Percentiles rank a stretch among this genome's conserved stretches.
Conservation (phyloP, 2,888 invertebrate genomes). For the Xiphydria camelus region DNA sequence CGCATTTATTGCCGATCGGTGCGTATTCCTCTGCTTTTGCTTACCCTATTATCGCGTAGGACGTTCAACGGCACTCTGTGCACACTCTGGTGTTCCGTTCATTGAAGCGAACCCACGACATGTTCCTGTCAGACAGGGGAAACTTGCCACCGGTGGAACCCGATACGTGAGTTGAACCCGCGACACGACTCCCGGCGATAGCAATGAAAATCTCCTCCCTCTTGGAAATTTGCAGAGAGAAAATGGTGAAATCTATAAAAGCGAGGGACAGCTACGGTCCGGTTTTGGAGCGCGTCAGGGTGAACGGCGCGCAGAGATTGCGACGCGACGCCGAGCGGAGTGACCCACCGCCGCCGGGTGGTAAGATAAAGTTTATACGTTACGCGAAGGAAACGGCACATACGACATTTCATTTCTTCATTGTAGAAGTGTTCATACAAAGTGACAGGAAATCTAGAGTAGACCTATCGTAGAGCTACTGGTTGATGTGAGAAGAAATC, state of each 20-base stretch:
- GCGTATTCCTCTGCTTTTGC: neutral
- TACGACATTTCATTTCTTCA: neutral
- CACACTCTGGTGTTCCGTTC: conserved; percentile 97
- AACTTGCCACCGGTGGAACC: conserved; percentile 82
- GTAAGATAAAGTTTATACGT: conserved; percentile 27
- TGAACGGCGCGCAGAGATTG: conserved; percentile 66
- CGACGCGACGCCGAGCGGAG: conserved; percentile 58
- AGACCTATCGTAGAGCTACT: no score
- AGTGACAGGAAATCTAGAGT: conserved; percentile 55
- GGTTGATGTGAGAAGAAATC: conserved; percentile 1
- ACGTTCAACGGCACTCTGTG: conserved; percentile 95
- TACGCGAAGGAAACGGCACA: no score
- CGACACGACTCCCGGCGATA: no score
- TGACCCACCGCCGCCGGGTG: conserved; percentile 59
- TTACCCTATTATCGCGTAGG: conserved; percentile 56
- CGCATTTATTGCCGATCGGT: no score
- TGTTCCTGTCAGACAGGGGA: conserved; percentile 92
- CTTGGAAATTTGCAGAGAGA: conserved; percentile 72
- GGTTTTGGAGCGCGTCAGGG: conserved; percentile 78
- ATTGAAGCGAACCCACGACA: conserved; percentile 94
- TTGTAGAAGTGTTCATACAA: conserved; percentile 53
- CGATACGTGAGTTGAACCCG: conserved; percentile 81
- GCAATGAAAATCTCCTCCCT: no score
- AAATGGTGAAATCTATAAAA: conserved; percentile 73
- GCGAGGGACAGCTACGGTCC: conserved; percentile 84